A percentile compares a stretch with the other conserved stretches of the same genome.
phyloP scores from a whole-genome alignment of 1,140 invertebrate species.

The Chironomus tepperi region DNA sequence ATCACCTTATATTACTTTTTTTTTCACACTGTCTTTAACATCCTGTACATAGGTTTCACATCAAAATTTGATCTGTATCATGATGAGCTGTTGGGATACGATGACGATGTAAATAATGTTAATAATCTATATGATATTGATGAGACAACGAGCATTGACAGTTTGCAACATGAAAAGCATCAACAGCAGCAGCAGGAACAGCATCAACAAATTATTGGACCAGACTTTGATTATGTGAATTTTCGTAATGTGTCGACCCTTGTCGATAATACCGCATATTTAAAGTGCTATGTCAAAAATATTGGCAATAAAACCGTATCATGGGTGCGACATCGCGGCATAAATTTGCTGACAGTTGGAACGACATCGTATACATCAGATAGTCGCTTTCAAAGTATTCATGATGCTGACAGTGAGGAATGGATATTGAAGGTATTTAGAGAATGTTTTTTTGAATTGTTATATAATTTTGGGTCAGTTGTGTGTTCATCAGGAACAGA shows the following conservation, averaged over 20 bases:
- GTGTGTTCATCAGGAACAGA: too few relatives aligned
- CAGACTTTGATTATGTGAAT: neutral
- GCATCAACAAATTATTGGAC: neutral
- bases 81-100: neutral
- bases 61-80: slow-evolving; percentile 9
- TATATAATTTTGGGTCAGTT: too few relatives aligned
- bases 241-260: slow-evolving; percentile 3
- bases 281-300: neutral
- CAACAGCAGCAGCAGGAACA: neutral
- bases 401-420: slow-evolving; percentile 70
- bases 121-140: neutral
- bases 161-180: neutral
- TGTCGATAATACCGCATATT: neutral
- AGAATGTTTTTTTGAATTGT: neutral
- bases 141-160: neutral
- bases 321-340: slow-evolving; percentile 79
- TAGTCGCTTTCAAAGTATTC: slow-evolving; percentile 66
- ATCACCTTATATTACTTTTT: too few relatives aligned
- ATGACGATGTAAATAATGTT: neutral
- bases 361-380: slow-evolving; percentile 81
- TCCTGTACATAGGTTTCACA: slow-evolving; percentile 8
- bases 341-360: slow-evolving; percentile 77
- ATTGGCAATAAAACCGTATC: slow-evolving; percentile 50
- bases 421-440: slow-evolving; percentile 57
- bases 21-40: neutral